These are phyloP conservation scores for Asobara japonica DNA, from an alignment of 1,140 invertebrate species.

Conservation along the genomic window DNA sequence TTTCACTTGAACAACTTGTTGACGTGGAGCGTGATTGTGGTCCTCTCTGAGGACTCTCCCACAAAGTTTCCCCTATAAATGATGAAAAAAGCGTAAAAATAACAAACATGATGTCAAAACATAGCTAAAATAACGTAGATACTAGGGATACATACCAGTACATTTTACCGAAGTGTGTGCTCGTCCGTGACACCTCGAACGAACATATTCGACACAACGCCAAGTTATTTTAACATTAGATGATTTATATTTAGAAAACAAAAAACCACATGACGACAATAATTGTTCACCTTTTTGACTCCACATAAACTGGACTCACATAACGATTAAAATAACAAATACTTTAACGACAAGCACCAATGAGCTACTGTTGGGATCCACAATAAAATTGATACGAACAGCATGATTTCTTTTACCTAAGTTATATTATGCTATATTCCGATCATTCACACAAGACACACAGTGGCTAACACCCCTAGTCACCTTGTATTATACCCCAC, in stretches of 20 bases:
- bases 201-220: not conserved
- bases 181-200: not conserved
- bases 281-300: too few relatives aligned
- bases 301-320: too few relatives aligned
- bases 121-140: not conserved
- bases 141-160: not conserved
- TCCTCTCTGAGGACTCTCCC: not conserved
- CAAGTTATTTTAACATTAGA: not conserved
- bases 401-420: too few relatives aligned
- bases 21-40: not conserved
- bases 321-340: too few relatives aligned
- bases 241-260: not conserved
- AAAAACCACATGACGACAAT: not conserved
- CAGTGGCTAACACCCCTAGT: too few relatives aligned
- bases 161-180: not conserved
- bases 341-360: too few relatives aligned
- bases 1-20: not conserved
- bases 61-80: not conserved
- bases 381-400: too few relatives aligned
- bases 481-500: too few relatives aligned
- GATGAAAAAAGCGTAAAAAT: not conserved
- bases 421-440: too few relatives aligned
- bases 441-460: too few relatives aligned
- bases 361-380: too few relatives aligned
- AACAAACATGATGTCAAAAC: not conserved